Base-by-base conservation (phyloP, 1,140 invertebrate species). In the Drosophila funebris region DNA sequence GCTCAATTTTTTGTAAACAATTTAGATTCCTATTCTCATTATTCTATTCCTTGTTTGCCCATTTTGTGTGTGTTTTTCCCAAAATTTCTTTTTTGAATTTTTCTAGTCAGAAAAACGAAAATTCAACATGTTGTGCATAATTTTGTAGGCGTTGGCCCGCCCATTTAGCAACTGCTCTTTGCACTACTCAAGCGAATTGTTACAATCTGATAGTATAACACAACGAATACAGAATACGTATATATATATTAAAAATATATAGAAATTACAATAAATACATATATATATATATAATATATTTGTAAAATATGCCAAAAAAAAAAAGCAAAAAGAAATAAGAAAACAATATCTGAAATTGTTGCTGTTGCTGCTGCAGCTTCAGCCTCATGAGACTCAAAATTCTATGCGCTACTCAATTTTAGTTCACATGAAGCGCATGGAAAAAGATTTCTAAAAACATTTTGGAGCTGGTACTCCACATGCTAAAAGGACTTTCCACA, bases 401-500 rank as follows among this genome's bases (percentile, higher is more conserved):
- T 68, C 46, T 68, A 37, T 29, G 64, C 39, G 56, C 44, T 43
- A 60, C 70, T 73, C 56, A 73, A 66, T 64, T 64, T 66, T 22
- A 57, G 43, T 50, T 31, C 33, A 43, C 29, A 46, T 64, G 50
- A 39, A 68, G 29, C 29, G 54, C 64, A 44, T 52, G 20, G 54
- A 27, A 37, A 44, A 11, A 7, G 14, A 50, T 52, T 54, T 66
- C 27, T 27, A 78, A 69, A 60, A 43, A 57, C 54, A 69, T 88
- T 79, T 72, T 48, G 83, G 83, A 88, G 83, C 83, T 87, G 83
- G 83, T 82, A 76, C 83, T 87, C 83, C 83, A 83, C 53, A 73
- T 14, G 20, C 9, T 9, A 44, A 50, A 48, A 39, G 7, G 14
- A 54, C 14, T 11, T 39, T 29, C 18, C 41, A n/a, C 24, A 50